Percentiles rank a stretch among this genome's conserved stretches.
phyloP scores from a whole-genome alignment of 2,797 vertebrate species.

The Micrastur ruficollis region DNA sequence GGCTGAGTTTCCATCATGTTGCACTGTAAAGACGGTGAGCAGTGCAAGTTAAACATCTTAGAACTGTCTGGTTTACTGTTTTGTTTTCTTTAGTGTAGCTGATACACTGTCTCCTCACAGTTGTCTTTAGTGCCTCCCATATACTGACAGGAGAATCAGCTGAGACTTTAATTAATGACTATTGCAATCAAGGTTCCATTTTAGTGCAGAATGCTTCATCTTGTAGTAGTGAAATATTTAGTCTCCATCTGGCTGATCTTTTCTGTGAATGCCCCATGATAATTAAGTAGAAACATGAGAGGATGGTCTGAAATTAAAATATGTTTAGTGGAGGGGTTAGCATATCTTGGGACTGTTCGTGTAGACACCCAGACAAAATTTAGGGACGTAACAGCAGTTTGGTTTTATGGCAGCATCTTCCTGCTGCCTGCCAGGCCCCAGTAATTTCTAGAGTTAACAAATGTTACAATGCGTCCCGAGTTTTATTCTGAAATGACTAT shows the following conservation, averaged over 20 bases:
- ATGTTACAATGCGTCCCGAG: not conserved
- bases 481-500: not conserved
- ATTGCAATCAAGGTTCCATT: constrained; percentile 66
- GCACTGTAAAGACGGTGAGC: not conserved
- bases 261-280: constrained; percentile 38
- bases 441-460: constrained; percentile 3
- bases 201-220: constrained; percentile 54
- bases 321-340: not conserved
- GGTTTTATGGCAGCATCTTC: constrained; percentile 18
- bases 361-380: not conserved
- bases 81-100: not conserved
- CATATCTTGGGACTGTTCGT: not conserved
- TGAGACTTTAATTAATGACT: constrained; percentile 66
- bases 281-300: constrained; percentile 60
- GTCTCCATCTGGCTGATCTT: constrained; percentile 69
- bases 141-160: constrained; percentile 25
- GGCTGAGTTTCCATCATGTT: not conserved
- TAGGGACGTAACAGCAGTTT: not conserved
- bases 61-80: not conserved
- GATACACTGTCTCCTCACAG: constrained; percentile 7
- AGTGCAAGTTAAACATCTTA: not conserved
- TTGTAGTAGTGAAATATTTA: constrained; percentile 68
- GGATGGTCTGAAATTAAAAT: constrained; percentile 32
- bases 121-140: constrained; percentile 23
- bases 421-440: not conserved